These are phyloP conservation scores for Acleris literana DNA, from an alignment of 2,888 invertebrate genomes.

Conservation along the genomic window DNA sequence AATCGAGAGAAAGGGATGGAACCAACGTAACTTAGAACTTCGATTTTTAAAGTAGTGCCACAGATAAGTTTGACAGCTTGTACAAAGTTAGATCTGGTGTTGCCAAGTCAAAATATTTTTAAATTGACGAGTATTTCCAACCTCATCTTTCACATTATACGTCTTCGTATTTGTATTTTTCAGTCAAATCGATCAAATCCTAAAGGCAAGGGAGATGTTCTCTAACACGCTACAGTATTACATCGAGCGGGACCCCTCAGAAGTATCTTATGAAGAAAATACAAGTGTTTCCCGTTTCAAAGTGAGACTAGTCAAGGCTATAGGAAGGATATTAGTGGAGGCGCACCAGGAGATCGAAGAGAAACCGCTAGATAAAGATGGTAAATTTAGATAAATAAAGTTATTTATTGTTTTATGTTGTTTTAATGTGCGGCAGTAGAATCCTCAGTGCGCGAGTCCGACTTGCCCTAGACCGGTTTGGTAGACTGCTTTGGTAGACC, in stretches of 20 bases:
- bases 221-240: slow-evolving; percentile 77
- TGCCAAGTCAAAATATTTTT: too few species aligned
- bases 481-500: too few species aligned
- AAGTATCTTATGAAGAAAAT: slow-evolving; percentile 55
- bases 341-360: slow-evolving; percentile 50
- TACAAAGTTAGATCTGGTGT: neutral
- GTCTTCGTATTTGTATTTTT: slow-evolving; percentile 45
- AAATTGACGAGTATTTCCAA: too few species aligned
- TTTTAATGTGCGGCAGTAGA: neutral
- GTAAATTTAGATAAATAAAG: neutral
- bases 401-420: neutral
- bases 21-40: too few species aligned
- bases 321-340: slow-evolving; percentile 65
- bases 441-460: too few species aligned
- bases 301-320: slow-evolving; percentile 58
- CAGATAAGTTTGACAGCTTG: too few species aligned
- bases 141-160: neutral
- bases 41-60: too few species aligned
- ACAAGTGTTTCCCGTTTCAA: slow-evolving; percentile 56
- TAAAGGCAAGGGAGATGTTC: slow-evolving; percentile 73
- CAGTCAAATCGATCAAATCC: slow-evolving; percentile 78
- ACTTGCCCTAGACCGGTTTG: too few species aligned
- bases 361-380: slow-evolving; percentile 27
- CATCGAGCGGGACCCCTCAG: slow-evolving; percentile 65
- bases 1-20: too few species aligned